These are phyloP conservation scores for Paramormyrops hopkinsi DNA, from an alignment of 2,797 vertebrate species.

Conservation along the genomic window DNA sequence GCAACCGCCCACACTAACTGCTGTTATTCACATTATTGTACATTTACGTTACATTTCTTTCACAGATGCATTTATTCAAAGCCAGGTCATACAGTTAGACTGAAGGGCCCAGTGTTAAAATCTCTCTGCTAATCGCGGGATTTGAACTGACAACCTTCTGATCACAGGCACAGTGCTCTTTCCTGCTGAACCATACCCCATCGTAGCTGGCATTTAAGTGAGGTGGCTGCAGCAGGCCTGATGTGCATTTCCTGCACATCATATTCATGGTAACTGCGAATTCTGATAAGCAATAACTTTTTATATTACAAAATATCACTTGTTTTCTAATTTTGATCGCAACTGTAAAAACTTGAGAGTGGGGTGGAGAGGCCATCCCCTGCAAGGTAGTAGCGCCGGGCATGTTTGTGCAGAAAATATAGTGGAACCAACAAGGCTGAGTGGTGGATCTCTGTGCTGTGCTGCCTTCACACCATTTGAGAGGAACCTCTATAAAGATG, in stretches of 20 bases:
- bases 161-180: background rate
- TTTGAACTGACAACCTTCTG: background rate
- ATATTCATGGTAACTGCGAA: too few species aligned
- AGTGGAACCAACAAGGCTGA: background rate
- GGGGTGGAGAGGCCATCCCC: background rate
- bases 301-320: too few species aligned
- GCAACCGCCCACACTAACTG: background rate
- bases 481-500: background rate
- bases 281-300: too few species aligned
- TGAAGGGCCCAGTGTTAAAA: background rate
- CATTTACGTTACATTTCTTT: background rate
- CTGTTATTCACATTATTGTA: background rate
- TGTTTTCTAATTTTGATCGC: too few species aligned
- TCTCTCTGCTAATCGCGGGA: background rate
- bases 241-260: background rate
- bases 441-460: background rate
- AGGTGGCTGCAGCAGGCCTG: background rate
- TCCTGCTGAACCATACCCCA: background rate
- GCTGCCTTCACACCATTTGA: background rate
- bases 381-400: background rate
- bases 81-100: background rate
- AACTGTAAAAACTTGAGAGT: too few species aligned
- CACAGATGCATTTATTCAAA: background rate
- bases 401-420: background rate
- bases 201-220: background rate